A percentile compares a stretch with the other conserved stretches of the same genome.
phyloP scores from a whole-genome alignment of 2,797 vertebrate genomes.

The Cygnus olor region DNA sequence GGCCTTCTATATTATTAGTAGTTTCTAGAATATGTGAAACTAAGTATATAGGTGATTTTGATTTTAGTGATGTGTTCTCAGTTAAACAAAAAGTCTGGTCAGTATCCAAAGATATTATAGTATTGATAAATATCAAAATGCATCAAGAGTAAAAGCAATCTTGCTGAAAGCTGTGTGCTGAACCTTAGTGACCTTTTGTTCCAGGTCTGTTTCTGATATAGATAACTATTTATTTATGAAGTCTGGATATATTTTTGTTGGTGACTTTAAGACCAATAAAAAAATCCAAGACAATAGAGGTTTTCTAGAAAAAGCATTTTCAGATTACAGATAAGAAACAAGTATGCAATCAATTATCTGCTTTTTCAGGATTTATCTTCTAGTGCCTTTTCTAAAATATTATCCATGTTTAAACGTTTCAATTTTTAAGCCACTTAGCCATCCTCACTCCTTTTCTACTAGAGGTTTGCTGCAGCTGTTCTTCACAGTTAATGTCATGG shows the following conservation, averaged over 20 bases:
- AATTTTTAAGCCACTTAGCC: neutral
- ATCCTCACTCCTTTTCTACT: neutral
- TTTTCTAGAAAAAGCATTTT: neutral
- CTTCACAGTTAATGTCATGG: neutral
- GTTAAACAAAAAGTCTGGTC: neutral
- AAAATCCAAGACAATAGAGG: neutral
- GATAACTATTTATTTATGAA: neutral
- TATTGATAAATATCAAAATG: conserved; percentile 26
- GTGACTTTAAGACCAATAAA: neutral
- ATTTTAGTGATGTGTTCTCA: neutral
- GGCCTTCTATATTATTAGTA: neutral
- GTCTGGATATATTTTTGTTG: neutral
- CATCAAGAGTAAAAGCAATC: neutral
- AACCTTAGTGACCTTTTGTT: conserved; percentile 28
- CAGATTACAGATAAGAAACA: neutral
- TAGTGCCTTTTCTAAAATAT: neutral
- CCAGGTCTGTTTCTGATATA: neutral
- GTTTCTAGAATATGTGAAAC: neutral
- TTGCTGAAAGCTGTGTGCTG: neutral
- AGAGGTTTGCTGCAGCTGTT: neutral
- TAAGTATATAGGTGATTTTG: neutral
- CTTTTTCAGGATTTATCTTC: neutral
- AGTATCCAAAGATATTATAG: neutral
- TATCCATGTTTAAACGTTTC: neutral
- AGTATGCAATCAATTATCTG: neutral